phyloP scores from a whole-genome alignment of 2,113 vertebrate genomes.

The Falco punctatus region DNA sequence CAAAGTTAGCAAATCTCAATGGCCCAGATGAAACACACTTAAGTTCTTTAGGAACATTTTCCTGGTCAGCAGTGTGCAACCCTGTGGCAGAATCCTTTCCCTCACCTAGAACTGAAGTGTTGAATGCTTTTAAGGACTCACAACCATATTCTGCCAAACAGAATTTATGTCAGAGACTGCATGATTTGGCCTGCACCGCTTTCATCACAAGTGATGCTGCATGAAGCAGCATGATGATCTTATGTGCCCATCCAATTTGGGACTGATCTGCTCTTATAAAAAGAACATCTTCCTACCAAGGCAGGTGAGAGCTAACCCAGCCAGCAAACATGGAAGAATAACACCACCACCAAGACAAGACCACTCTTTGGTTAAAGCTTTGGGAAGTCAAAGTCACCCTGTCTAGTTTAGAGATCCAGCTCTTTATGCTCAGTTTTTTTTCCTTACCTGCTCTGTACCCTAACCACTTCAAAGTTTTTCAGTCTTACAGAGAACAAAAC shows the following conservation, averaged over 20 bases:
- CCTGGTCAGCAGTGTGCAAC: background rate
- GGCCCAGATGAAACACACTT: background rate
- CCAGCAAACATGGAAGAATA: background rate
- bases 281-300: background rate
- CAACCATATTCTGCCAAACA: background rate
- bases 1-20: background rate
- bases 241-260: background rate
- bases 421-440: background rate
- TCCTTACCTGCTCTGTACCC: background rate
- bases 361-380: background rate
- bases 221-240: background rate
- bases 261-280: background rate
- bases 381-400: background rate
- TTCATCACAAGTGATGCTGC: background rate
- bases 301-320: background rate
- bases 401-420: background rate
- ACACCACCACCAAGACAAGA: background rate
- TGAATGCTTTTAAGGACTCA: background rate
- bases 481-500: background rate
- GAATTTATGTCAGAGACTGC: rapidly evolving
- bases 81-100: background rate
- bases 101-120: background rate
- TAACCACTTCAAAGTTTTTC: background rate
- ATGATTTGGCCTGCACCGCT: background rate
- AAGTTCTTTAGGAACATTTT: background rate